Base-by-base conservation (phyloP, 2,113 vertebrate species). In the Chaetops frenatus region DNA sequence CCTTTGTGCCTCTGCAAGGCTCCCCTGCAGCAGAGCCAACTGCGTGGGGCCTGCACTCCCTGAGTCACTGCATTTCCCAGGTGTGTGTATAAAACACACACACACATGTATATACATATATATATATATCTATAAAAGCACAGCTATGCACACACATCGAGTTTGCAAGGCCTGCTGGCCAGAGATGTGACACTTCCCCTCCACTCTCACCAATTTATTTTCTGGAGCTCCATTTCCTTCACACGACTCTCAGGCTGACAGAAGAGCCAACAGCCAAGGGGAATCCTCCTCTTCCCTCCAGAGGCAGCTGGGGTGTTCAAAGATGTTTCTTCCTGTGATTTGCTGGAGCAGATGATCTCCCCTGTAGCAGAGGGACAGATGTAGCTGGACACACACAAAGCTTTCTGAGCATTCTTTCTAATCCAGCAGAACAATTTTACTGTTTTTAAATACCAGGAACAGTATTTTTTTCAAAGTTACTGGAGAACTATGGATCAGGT, bases 161-260 rank as follows among this genome's bases (percentile, higher is more conserved):
- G 4, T 45, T 36, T 15, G 5, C 77, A 23, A 51, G 44, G 58
- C 31, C 67, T 40, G 13, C 7, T 33, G 16, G 25, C 42, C 80
- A 72, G 15, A 28, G 67, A 12, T 2, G 14, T 5, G 9, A 7
- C 0, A 0, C 20, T 60, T 24, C 24, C 9, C 6, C 38, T 38
- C 38, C 0, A 1, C 38, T 53, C 50, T 36, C 22, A 1, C 11
- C 2, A 0, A 0, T 10, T 24, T 4, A 8, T 38, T 47, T 62
- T 28, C 51, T 28, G 11, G 12, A 70, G 72, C 64, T 24, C 25
- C 3, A 0, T 50, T 19, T 71, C 29, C 27, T 10, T 17, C 42
- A 7, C 3, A 0, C 0, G 0, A 1, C 42, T n/a, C 70, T n/a
- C 64, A 40, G 70, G 25, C 70, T 24, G 70, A 18, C 18, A 10